phyloP scores from a whole-genome alignment of 2,113 vertebrate genomes.

The Chunga burmeisteri region DNA sequence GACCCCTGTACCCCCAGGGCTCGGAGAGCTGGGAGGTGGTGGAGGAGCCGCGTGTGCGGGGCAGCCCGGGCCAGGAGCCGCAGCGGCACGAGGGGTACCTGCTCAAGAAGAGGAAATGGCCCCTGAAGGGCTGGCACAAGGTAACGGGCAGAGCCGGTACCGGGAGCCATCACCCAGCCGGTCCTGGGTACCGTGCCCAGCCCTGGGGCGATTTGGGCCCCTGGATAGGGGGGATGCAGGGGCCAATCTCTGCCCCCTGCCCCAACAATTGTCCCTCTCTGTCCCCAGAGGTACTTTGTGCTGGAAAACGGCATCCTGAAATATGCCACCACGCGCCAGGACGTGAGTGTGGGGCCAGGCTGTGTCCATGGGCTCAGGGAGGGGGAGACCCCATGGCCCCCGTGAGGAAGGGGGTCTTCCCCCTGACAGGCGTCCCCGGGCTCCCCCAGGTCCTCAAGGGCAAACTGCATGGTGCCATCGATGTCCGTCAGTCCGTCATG shows the following conservation, averaged over 20 bases:
- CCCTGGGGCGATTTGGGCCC: accelerated
- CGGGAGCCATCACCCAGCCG: accelerated
- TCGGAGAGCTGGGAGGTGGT: slow-evolving; percentile 90
- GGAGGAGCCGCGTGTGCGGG: slow-evolving; percentile 70
- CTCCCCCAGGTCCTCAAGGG: slow-evolving; percentile 81
- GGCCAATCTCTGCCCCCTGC: neutral
- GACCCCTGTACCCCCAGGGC: slow-evolving; percentile 44
- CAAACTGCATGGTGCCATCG: slow-evolving; percentile 88
- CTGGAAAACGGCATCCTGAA: slow-evolving; percentile 87
- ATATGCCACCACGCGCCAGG: slow-evolving; percentile 86
- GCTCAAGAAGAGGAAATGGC: slow-evolving; percentile 95
- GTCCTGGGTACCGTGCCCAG: neutral
- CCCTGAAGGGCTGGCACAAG: slow-evolving; percentile 96
- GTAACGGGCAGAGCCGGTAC: slow-evolving; percentile 49
- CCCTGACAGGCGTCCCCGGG: neutral
- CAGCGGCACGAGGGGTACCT: slow-evolving; percentile 88
- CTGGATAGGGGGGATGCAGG: accelerated
- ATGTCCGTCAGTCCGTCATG: slow-evolving; percentile 89
- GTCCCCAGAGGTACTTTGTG: slow-evolving; percentile 85
- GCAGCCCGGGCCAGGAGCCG: slow-evolving; percentile 56
- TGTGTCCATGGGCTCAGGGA: accelerated
- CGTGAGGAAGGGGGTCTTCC: neutral
- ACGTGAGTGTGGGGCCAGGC: slow-evolving; percentile 76
- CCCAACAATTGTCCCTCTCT: neutral
- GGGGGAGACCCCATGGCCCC: neutral